phyloP scores from a whole-genome alignment of 1,140 invertebrate species.

The Bombus fervidus region DNA sequence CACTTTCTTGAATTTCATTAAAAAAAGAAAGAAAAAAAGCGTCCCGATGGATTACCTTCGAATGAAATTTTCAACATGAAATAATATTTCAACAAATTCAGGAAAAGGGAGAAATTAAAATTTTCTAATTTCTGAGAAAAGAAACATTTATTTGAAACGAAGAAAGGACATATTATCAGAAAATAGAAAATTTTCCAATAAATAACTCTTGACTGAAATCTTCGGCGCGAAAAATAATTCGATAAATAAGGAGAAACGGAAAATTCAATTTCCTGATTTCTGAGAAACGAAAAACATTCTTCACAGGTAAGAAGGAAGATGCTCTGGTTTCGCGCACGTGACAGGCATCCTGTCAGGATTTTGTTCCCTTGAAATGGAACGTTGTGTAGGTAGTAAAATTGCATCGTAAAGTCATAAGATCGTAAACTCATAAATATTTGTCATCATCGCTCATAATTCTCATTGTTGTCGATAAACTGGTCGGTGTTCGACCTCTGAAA shows the following conservation, averaged over 20 bases:
- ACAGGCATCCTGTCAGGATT: slow-evolving; percentile 11
- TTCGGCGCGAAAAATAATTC: no score
- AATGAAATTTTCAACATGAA: background rate
- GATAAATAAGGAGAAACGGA: no score
- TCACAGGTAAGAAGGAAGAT: background rate
- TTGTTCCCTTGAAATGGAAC: background rate
- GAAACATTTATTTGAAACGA: background rate
- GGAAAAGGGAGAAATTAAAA: background rate
- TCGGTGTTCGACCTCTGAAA: background rate
- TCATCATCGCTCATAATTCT: slow-evolving; percentile 72
- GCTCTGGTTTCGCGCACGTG: slow-evolving; percentile 39
- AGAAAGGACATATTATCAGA: background rate
- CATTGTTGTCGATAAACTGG: slow-evolving; percentile 45
- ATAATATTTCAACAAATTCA: background rate
- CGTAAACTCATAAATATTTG: slow-evolving; percentile 73
- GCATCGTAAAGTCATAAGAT: slow-evolving; percentile 64
- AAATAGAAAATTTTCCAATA: no score
- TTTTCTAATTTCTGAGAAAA: no score
- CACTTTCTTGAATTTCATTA: background rate
- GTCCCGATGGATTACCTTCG: background rate
- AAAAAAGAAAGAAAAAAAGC: background rate
- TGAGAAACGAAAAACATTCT: no score
- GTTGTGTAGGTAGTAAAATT: slow-evolving; percentile 50
- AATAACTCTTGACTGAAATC: no score
- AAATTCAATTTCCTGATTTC: no score